Conservation (phyloP, 2,797 vertebrate genomes). For the Cossypha polioptera region DNA sequence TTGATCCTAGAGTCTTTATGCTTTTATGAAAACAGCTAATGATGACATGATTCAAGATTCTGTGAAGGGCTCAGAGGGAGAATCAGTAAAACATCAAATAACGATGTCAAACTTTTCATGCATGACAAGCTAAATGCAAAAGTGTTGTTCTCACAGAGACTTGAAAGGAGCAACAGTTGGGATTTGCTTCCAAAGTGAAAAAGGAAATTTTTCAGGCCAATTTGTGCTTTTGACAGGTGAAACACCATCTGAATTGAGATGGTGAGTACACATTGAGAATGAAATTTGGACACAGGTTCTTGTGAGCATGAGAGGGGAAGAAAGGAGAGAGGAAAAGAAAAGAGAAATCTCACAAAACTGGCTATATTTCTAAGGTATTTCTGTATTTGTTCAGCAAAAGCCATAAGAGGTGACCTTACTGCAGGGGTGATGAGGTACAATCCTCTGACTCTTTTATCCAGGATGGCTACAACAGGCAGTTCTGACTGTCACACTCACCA, state of each 20-base stretch:
- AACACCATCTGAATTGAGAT: not conserved
- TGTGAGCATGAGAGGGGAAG: not conserved
- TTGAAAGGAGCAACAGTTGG: not conserved
- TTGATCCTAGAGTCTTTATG: not conserved
- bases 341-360: not conserved
- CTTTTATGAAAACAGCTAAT: not conserved
- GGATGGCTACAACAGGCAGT: not conserved
- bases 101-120: not conserved
- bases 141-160: accelerated
- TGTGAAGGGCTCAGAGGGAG: not conserved
- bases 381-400: not conserved
- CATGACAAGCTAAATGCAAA: not conserved
- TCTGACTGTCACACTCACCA: not conserved
- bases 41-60: not conserved
- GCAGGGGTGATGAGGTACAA: not conserved
- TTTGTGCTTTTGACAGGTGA: not conserved
- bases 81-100: slow-evolving; percentile 8
- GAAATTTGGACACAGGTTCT: not conserved
- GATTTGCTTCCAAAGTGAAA: not conserved
- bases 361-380: not conserved
- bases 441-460: not conserved
- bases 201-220: not conserved
- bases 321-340: too few relatives aligned
- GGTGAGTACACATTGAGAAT: not conserved
- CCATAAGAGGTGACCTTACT: not conserved